phyloP scores from a whole-genome alignment of 2,888 invertebrate genomes.

The Drosophila neutralis region DNA sequence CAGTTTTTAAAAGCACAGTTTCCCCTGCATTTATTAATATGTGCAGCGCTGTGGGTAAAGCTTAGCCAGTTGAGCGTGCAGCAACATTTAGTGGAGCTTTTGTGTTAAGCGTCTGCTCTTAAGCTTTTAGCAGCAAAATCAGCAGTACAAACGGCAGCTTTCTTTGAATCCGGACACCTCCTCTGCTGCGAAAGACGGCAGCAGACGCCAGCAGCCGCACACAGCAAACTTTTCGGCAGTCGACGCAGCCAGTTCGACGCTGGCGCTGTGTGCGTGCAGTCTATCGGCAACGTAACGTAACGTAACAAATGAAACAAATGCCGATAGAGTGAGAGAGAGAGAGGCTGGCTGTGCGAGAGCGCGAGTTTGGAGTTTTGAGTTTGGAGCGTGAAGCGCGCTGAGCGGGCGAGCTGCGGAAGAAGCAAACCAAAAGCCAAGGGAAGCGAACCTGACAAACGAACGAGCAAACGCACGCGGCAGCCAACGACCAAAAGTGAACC shows the following conservation, averaged over 20 bases:
- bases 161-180: constrained; percentile 20
- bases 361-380: constrained; percentile 23
- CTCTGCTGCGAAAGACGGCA: constrained; percentile 19
- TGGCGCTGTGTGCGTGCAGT: constrained; percentile 80
- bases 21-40: constrained; percentile 17
- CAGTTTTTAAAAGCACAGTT: neutral
- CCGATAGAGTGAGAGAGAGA: constrained; percentile 17
- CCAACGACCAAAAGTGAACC: constrained; percentile 28
- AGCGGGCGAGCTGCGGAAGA: constrained; percentile 41
- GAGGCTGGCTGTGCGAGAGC: constrained; percentile 16
- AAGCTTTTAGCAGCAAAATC: constrained; percentile 34
- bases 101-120: constrained; percentile 13
- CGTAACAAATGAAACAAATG: constrained; percentile 33
- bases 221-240: constrained; percentile 64
- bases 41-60: constrained; percentile 41
- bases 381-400: constrained; percentile 24
- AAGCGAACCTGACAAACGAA: constrained; percentile 8
- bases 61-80: constrained; percentile 46
- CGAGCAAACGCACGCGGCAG: constrained; percentile 11
- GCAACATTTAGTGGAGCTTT: constrained; percentile 30
- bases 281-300: constrained; percentile 48
- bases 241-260: constrained; percentile 67
- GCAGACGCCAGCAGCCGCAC: constrained; percentile 34
- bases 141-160: constrained; percentile 35
- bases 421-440: constrained; percentile 13